A percentile compares a stretch with the other conserved stretches of the same genome.
These are phyloP conservation scores for Catalaphyllia jardinei DNA, from an alignment of 64 coral and sea anemone genomes.

Conservation along the genomic window DNA sequence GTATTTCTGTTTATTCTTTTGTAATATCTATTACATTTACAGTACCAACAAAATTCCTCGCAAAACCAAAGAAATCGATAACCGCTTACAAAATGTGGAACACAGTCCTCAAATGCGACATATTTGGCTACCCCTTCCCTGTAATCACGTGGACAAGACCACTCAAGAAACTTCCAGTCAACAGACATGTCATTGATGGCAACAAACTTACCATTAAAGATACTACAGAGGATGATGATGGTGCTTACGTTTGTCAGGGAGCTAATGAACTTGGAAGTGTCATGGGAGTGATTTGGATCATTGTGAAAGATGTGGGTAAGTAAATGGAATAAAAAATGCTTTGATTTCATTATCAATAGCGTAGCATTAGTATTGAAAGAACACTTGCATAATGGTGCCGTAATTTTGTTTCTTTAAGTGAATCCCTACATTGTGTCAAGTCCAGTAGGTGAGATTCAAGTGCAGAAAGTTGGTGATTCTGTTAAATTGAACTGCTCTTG, in stretches of 20 bases:
- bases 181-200: slow-evolving; percentile 19
- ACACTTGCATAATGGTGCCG: too few species aligned
- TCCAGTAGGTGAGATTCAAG: too few species aligned
- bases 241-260: slow-evolving; percentile 49
- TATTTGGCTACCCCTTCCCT: slow-evolving; percentile 58
- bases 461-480: too few species aligned
- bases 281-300: slow-evolving; percentile 38
- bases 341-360: too few species aligned
- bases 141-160: slow-evolving; percentile 40
- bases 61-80: slow-evolving; percentile 3
- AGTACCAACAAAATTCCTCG: not conserved
- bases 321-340: too few species aligned
- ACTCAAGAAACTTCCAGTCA: not conserved
- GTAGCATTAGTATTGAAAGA: too few species aligned
- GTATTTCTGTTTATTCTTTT: too few species aligned
- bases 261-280: slow-evolving; percentile 49
- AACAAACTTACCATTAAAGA: slow-evolving; percentile 44
- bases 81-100: slow-evolving; percentile 37
- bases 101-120: slow-evolving; percentile 50
- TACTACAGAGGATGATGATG: slow-evolving; percentile 19
- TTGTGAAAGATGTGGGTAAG: slow-evolving; percentile 49
- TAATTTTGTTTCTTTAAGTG: too few species aligned
- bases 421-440: too few species aligned
- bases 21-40: too few species aligned
- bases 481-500: too few species aligned